Evolutionary conservation across 2,797 vertebrate species (phyloP).

Genomic region (Toxotes lorentzi): DNA sequence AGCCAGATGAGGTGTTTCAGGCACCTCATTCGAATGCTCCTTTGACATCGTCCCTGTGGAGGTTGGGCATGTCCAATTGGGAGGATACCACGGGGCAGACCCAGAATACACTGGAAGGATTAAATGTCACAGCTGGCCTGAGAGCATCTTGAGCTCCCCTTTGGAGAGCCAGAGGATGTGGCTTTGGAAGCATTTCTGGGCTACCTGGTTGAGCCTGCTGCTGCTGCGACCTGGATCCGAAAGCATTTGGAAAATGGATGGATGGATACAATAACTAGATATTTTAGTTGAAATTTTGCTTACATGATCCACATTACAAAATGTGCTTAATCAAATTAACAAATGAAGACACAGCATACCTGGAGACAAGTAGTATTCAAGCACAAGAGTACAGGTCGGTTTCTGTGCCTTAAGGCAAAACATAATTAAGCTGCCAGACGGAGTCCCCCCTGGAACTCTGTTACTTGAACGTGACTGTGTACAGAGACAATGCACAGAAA

Average conservation of each 20-base stretch:
- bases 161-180: neutral
- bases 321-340: conserved; percentile 18
- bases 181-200: neutral
- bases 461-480: conserved; percentile 20
- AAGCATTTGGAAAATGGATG: neutral
- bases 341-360: neutral
- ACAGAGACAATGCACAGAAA: conserved; percentile 17
- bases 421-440: conserved; percentile 33
- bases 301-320: neutral
- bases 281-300: neutral
- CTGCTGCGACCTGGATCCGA: neutral
- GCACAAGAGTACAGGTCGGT: neutral
- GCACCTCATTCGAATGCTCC: neutral
- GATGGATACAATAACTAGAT: neutral
- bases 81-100: neutral
- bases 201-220: neutral
- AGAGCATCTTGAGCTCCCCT: neutral
- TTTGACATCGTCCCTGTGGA: neutral
- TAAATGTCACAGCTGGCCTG: neutral
- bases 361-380: conserved; percentile 14
- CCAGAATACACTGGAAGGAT: neutral
- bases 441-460: conserved; percentile 15
- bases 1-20: neutral
- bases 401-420: conserved; percentile 33
- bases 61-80: neutral